phyloP scores from a whole-genome alignment of 2,888 invertebrate species.

The Polyploca ridens region DNA sequence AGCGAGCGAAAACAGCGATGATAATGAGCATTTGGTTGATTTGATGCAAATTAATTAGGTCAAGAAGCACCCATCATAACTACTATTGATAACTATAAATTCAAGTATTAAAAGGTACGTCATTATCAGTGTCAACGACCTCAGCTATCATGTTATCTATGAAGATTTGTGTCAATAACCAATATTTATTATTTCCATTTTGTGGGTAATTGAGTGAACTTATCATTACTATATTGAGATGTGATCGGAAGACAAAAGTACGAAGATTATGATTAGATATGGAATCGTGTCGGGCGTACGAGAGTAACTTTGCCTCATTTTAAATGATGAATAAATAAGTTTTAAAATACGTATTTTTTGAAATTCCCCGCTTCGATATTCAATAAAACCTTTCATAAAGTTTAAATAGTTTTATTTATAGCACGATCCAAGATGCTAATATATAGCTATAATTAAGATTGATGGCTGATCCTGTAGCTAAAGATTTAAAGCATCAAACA shows the following conservation, averaged over 20 bases:
- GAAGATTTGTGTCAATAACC: slow-evolving; percentile 8
- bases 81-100: no score
- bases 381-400: no score
- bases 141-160: background rate
- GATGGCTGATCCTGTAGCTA: background rate
- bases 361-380: no score
- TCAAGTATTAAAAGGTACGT: background rate
- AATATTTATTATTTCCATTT: background rate
- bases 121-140: slow-evolving; percentile 5
- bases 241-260: background rate
- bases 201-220: background rate
- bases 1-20: no score
- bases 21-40: no score
- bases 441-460: no score
- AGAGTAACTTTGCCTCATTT: background rate
- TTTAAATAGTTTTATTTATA: no score
- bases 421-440: no score
- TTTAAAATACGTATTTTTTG: no score
- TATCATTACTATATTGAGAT: background rate
- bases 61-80: no score
- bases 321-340: no score
- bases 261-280: background rate
- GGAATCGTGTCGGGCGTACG: background rate
- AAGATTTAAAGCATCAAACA: background rate
- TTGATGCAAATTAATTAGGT: no score